Evolutionary conservation across 2,113 vertebrate genomes (phyloP), one percentile per base, ranked within the genome.

Genomic region (Myrmophylax atrothorax): DNA sequence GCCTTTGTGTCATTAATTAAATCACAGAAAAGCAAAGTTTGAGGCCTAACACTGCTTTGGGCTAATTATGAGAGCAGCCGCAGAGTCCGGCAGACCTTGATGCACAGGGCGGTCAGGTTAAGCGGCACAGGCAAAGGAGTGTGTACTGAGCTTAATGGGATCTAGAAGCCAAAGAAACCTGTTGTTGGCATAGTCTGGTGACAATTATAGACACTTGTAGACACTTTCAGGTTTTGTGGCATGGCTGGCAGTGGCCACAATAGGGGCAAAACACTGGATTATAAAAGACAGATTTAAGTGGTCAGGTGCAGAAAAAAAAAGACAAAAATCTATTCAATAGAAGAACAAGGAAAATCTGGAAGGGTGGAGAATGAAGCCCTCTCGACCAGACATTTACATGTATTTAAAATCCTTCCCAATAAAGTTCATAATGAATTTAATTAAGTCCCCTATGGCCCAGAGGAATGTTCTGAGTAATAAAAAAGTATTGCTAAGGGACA

Each of bases 401-500:
- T 70, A 40, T 90, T 96, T 94, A 88, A 96, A 96, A 94, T 93
- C 87, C 66, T 89, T 94, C 62, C 88, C 93, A 90, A 68, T 96
- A 96, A 97, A 94, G 87, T 93, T 94, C 88, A 52, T 90, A 96
- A 94, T 95, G 76, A 97, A 94, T 95, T 94, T 96, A 92, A 89
- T 92, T 94, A 77, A 47, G 81, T 83, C 95, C 76, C 73, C 81
- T 53, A 75, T 91, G 86, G 93, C 94, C 94, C 92, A 81, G 94
- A 95, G 90, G 86, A 95, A 93, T 64, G 56, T 90, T 93, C 86
- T 38, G 80, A 94, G 79, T 86, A 90, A 93, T 95, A 96, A 95
- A 97, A 85, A 88, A 94, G 86, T 82, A 91, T 90, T 96, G 89
- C 96, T 97, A 93, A 88, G 95, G 94, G 95, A 96, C 52, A 94